Evolutionary conservation across 2,888 invertebrate genomes (phyloP).

Genomic region (Sinodicranocentrus sp.): DNA sequence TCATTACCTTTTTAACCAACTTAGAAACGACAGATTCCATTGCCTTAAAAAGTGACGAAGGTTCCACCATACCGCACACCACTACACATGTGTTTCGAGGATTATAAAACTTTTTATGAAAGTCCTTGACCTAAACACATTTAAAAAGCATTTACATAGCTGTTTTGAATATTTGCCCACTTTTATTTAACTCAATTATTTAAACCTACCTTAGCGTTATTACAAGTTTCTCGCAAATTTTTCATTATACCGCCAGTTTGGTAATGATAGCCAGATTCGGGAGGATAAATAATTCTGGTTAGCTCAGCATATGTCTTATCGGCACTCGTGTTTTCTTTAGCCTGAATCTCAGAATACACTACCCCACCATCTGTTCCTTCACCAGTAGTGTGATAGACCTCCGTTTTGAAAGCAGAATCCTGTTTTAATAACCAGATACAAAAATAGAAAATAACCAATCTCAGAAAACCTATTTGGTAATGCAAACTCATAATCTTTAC

Average conservation of each 20-base stretch:
- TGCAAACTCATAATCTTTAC: slow-evolving; percentile 78
- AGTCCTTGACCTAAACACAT: slow-evolving; percentile 84
- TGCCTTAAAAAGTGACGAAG: slow-evolving; percentile 86
- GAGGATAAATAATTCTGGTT: slow-evolving; percentile 86
- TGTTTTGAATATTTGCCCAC: not conserved
- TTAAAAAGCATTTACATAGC: slow-evolving; percentile 40
- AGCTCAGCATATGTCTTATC: slow-evolving; percentile 84
- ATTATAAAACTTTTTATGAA: slow-evolving; percentile 91
- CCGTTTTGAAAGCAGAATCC: slow-evolving; percentile 91
- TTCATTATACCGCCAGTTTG: slow-evolving; percentile 92
- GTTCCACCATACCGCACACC: slow-evolving; percentile 89
- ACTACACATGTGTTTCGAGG: slow-evolving; percentile 92
- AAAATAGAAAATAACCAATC: not conserved
- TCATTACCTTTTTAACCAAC: slow-evolving; percentile 83
- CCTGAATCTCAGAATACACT: slow-evolving; percentile 98
- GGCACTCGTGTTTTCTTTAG: slow-evolving; percentile 89
- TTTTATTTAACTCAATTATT: not conserved
- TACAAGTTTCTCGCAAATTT: slow-evolving; percentile 89
- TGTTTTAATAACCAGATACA: slow-evolving; percentile 76
- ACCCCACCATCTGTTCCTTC: slow-evolving; percentile 95
- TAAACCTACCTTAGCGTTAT: slow-evolving; percentile 85
- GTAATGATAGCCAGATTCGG: slow-evolving; percentile 90
- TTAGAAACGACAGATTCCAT: slow-evolving; percentile 87
- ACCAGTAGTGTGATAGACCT: slow-evolving; percentile 94
- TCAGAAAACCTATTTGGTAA: too few species aligned